Base-by-base conservation (phyloP, 1,140 invertebrate genomes). In the Diabrotica undecimpunctata region DNA sequence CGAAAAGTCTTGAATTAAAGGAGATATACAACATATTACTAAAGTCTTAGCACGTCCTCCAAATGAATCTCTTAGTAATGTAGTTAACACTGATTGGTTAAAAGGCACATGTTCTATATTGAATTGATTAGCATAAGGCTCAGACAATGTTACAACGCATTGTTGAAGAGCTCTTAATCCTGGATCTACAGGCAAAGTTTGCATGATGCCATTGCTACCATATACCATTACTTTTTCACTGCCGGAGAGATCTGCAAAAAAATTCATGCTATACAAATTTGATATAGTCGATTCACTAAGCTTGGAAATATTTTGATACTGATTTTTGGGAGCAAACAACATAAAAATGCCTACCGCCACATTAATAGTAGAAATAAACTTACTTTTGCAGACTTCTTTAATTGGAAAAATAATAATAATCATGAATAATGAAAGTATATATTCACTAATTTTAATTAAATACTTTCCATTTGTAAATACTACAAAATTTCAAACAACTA, bases 1-100 rank as follows among this genome's bases (percentile, higher is more conserved):
- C 53, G 82, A 79, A 55, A 85, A 81, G 77, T 88, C 83, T 65
- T 83, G 78, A 62, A 86, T 79, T 69, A 85, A 79, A 35, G 86
- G 84, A 50, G 85, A 87, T 7, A 88, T 80, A 69, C 86, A 88
- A 46, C 86, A 81, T 65, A 88, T 84, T 0, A 89, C 79, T 75
- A 87, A 79, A 9, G 87, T 88, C 69, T 87, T 87, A 13, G 87
- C 87, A 66, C 86, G 80, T 0, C 87, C 87, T 13, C 87, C 87
- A 79, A 88, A 88, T 2, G 87, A 88, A 73, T 88, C 87, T 73
- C 85, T 84, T 5, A 89, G 72, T 75, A 89, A 81, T 10, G 85
- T 87, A 11, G 86, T 88, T 14, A 89, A 75, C 10, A 86, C 84
- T 46, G 85, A 87, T 68, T 87, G 83, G 66, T 83, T 84, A 76